Evolutionary conservation across 1,140 invertebrate genomes (phyloP), one percentile per base, ranked within the genome.

Genomic region (Ridgeia piscesae): DNA sequence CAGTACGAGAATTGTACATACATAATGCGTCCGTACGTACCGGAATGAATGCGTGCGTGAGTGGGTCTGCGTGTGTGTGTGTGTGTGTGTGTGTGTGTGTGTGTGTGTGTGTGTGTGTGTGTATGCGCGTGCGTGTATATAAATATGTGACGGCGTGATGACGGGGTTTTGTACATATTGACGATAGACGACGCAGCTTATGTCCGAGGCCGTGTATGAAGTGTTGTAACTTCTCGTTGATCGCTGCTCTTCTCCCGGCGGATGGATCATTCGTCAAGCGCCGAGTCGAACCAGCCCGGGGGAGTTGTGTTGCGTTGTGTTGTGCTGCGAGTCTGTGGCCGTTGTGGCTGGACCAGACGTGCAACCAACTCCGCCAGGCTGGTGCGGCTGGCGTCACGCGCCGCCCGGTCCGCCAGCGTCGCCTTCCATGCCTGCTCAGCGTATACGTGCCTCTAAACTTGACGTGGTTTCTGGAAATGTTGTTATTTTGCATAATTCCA

Each of bases 1-100:
- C 58, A 77, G 58, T 77, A 77, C 58, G 58, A 77, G 58, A 77
- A 77, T 77, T 77, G 58, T 77, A 77, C 58, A 77, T 77, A 77
- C 11, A 77, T 77, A 77, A 77, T 77, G 58, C 58, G 58, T 77
- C 11, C 58, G 58, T 77, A 77, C 11, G 11, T n/a, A n/a, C 48
- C 8, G 48, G 48, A 50, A 50, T 50, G 48, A 11, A 50, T 42
- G 42, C 4, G 11, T 42, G 42, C 11, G 42, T 21, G 14, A 21
- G 58, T 14, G 58, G 2, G 58, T 77, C 2, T 77, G 58, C 27
- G 58, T 21, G 27, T 14, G 58, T 21, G 27, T 27, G 27, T 77
- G 17, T 77, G 27, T 21, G 27, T 77, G 27, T 21, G 27, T 77
- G 27, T 42, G 11, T 42, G 42, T 6, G 11, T 42, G 42, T 42